Conservation (phyloP, 92 coral and sea anemone genomes). For the Phymanthus crucifer region DNA sequence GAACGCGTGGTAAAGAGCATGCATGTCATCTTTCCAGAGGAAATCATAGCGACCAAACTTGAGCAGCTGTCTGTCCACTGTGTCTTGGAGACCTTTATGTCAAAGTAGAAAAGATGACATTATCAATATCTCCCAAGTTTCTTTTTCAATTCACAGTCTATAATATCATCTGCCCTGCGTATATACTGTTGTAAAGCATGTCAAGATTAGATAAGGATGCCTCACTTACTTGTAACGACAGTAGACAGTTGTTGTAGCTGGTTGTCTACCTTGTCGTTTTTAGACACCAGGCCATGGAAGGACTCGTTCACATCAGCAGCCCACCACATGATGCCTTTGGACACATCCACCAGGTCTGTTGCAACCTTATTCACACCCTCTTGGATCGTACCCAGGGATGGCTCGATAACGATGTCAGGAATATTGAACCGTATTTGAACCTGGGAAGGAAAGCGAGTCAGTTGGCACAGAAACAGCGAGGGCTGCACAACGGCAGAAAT, state of each 20-base stretch:
- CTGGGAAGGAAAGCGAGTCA: no score
- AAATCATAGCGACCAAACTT: constrained; percentile 97
- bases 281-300: constrained; percentile 69
- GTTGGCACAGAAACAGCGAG: no score
- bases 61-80: constrained; percentile 86
- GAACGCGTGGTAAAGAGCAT: constrained; percentile 88
- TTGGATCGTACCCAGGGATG: constrained; percentile 75
- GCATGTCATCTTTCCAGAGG: constrained; percentile 98
- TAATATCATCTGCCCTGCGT: no score
- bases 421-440: constrained; percentile 87
- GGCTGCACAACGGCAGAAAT: no score
- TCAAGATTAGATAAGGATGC: neutral
- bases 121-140: no score
- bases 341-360: constrained; percentile 66
- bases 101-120: neutral
- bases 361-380: constrained; percentile 81
- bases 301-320: constrained; percentile 95
- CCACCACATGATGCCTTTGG: constrained; percentile 95
- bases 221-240: constrained; percentile 78
- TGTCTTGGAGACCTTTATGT: constrained; percentile 74
- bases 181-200: no score
- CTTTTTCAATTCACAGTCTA: no score
- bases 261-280: constrained; percentile 58
- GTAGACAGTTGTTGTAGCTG: constrained; percentile 65
- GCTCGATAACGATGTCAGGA: constrained; percentile 91